These are phyloP conservation scores for Pangasianodon hypophthalmus DNA, from an alignment of 2,113 vertebrate genomes.

Conservation along the genomic window DNA sequence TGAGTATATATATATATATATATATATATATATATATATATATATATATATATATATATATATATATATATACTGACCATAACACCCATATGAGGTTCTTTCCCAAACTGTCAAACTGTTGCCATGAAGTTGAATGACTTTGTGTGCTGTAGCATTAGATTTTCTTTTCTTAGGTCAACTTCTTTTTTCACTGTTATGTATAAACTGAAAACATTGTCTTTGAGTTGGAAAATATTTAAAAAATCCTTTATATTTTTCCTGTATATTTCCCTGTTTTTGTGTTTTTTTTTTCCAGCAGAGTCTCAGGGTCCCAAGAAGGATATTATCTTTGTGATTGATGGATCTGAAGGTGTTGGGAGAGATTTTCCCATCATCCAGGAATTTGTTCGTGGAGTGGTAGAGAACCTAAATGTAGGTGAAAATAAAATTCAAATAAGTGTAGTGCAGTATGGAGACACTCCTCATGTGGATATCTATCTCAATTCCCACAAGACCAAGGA, in stretches of 20 bases:
- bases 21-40: no score
- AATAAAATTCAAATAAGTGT: slow-evolving; percentile 83
- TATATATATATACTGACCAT: neutral
- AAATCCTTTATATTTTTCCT: neutral
- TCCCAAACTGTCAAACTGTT: neutral
- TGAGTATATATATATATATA: no score
- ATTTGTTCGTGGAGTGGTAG: slow-evolving; percentile 83
- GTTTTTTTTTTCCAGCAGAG: slow-evolving; percentile 62
- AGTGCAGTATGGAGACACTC: slow-evolving; percentile 84
- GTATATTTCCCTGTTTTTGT: neutral
- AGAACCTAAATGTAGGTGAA: slow-evolving; percentile 82
- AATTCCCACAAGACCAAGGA: slow-evolving; percentile 83
- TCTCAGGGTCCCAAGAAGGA: slow-evolving; percentile 81
- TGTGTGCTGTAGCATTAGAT: no score
- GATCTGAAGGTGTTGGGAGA: slow-evolving; percentile 81
- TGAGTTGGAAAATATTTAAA: neutral
- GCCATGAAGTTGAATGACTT: neutral
- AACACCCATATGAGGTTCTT: neutral
- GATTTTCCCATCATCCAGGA: slow-evolving; percentile 83
- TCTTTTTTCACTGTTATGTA: neutral
- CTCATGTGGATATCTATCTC: slow-evolving; percentile 82
- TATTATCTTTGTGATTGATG: slow-evolving; percentile 89
- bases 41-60: no score
- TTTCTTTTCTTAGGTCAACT: no score
- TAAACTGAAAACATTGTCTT: neutral